A percentile compares a stretch with the other conserved stretches of the same genome.
Conservation (phyloP, 2,797 vertebrate genomes). For the Pipistrellus pipistrellus region DNA sequence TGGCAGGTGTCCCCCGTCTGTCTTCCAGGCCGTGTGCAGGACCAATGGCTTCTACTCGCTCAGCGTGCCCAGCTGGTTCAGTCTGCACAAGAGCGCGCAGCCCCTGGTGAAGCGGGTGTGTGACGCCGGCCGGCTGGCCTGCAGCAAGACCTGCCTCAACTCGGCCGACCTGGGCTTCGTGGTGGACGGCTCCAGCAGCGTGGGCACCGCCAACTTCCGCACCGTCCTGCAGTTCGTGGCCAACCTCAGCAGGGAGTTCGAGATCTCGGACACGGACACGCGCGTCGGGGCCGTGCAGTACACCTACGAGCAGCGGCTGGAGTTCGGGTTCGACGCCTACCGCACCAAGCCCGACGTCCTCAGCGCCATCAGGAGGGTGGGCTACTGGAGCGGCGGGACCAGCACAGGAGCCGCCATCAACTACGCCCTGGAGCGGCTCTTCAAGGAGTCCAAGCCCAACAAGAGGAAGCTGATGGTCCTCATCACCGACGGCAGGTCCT, state of each 20-base stretch:
- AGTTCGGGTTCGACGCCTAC: constrained; percentile 95
- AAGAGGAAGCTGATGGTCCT: constrained; percentile 99
- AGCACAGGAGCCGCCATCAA: constrained; percentile 98
- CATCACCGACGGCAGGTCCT: constrained; percentile 97
- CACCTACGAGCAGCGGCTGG: constrained; percentile 97
- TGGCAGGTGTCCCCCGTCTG: not conserved
- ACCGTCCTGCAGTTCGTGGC: constrained; percentile 97
- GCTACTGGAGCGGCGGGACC: constrained; percentile 98
- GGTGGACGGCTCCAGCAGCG: constrained; percentile 98
- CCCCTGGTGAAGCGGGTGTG: constrained; percentile 96
- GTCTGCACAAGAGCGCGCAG: constrained; percentile 93
- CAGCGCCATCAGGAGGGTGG: constrained; percentile 95
- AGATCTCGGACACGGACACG: constrained; percentile 98
- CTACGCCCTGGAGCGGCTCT: constrained; percentile 95
- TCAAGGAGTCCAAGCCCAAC: constrained; percentile 97
- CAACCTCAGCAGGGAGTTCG: constrained; percentile 96
- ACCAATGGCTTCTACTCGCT: constrained; percentile 95
- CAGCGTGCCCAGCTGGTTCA: constrained; percentile 95
- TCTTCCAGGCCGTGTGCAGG: constrained; percentile 95
- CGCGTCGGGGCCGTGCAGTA: constrained; percentile 97
- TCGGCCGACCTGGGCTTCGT: constrained; percentile 97
- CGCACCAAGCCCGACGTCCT: constrained; percentile 94
- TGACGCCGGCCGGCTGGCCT: constrained; percentile 93
- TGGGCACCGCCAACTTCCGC: constrained; percentile 97
- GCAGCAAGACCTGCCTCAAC: constrained; percentile 99